phyloP scores from a whole-genome alignment of 2,888 invertebrate species.

The Brachyopa scutellaris region DNA sequence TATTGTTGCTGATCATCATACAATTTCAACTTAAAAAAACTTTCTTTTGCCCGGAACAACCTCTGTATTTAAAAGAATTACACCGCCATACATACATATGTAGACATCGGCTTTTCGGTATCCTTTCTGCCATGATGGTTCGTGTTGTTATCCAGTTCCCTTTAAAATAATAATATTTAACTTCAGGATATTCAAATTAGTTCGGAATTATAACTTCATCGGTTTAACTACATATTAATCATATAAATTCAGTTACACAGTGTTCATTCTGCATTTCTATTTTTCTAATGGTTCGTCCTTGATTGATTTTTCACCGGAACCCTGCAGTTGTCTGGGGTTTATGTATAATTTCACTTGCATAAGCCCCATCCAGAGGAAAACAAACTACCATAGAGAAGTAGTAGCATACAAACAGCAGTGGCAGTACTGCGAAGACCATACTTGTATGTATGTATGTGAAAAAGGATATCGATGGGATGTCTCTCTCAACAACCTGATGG shows the following conservation, averaged over 20 bases:
- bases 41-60: no score
- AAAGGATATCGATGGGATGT: constrained; percentile 42
- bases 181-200: background rate
- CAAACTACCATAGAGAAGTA: constrained; percentile 21
- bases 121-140: constrained; percentile 30
- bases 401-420: background rate
- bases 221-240: no score
- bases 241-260: background rate
- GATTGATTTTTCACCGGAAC: constrained; percentile 66
- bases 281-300: constrained; percentile 6
- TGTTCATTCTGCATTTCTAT: background rate
- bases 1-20: no score
- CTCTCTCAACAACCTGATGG: constrained; percentile 43
- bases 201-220: background rate
- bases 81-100: no score
- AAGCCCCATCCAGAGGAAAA: constrained; percentile 48
- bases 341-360: constrained; percentile 61
- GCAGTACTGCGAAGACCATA: constrained; percentile 2
- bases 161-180: background rate
- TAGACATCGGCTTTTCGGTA: constrained; percentile 52
- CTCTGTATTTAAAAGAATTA: no score
- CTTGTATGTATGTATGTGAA: constrained; percentile 14
- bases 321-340: constrained; percentile 43
- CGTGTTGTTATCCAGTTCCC: constrained; percentile 5
- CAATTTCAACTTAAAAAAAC: background rate